Evolutionary conservation across 1,140 invertebrate genomes (phyloP), one percentile per base, ranked within the genome.

Genomic region (Agrilus planipennis): DNA sequence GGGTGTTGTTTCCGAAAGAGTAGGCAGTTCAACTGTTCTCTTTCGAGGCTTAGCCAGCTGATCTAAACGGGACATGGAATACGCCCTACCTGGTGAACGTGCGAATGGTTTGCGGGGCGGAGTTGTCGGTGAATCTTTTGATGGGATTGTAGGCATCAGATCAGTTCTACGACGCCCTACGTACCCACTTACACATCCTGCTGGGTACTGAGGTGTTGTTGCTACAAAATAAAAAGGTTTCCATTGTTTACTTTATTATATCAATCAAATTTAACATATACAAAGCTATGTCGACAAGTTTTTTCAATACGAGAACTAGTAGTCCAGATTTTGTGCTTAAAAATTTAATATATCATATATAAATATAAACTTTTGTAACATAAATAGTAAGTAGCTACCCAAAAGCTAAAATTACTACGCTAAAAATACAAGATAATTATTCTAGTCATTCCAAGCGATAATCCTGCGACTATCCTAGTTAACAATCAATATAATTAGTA

Each of bases 1-100:
- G 34, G 41, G 30, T 39, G 51, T 42, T 39, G 55, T 44, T 60
- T 71, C 69, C 50, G 61, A 54, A 53, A 71, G 54, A 41, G 68
- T 63, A 45, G 64, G 62, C 57, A 76, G 70, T 50, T 71, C 71
- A 45, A 63, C 60, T 52, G 67, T 62, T 50, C 67, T 69, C 54
- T 70, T 69, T 43, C 80, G 68, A 39, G 84, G 83, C 63, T 78
- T 78, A 51, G 81, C 71, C 63, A 89, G 70, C 57, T 82, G 77
- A 73, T 90, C 87, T 70, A 91, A 73, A 54, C 88, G 78, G 53
- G 85, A 84, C 85, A 90, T 88, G 57, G 86, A 89, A 69, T 83
- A 84, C 53, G 87, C 85, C 76, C 86, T 88, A 82, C 81, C 81
- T 83, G 76, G 76, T 57, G 76, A 77, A 55, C 75, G 70, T 55